These are phyloP conservation scores for Cyphomyrus discorhynchus DNA, from an alignment of 2,113 vertebrate genomes.

Conservation along the genomic window DNA sequence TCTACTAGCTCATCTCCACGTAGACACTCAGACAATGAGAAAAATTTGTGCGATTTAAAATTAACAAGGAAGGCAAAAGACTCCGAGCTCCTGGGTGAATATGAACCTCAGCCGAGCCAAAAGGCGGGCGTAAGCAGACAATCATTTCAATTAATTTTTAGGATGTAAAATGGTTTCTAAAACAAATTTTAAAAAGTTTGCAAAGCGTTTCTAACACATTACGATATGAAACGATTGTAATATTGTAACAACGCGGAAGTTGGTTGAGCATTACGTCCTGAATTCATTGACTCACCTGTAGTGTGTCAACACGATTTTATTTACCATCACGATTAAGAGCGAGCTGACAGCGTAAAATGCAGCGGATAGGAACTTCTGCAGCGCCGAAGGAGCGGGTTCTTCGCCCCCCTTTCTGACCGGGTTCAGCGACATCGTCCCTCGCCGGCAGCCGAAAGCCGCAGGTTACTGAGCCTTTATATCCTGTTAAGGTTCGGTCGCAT, in stretches of 20 bases:
- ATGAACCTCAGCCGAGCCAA: not conserved
- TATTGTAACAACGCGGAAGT: conserved; percentile 7
- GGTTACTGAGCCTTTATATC: not conserved
- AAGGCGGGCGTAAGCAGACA: not conserved
- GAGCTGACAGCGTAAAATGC: conserved; percentile 75
- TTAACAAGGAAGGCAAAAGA: not conserved
- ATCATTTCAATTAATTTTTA: not conserved
- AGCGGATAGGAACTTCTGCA: conserved; percentile 59
- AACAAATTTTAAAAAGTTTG: not conserved
- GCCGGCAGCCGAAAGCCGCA: too few relatives aligned
- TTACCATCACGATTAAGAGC: conserved; percentile 76
- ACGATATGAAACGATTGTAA: not conserved
- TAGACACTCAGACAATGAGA: not conserved
- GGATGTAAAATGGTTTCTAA: not conserved
- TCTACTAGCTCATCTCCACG: not conserved
- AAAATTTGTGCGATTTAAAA: not conserved
- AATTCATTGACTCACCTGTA: conserved; percentile 64
- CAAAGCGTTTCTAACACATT: not conserved
- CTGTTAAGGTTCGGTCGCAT: too few relatives aligned
- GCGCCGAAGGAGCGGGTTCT: conserved; percentile 16
- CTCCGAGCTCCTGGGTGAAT: not conserved
- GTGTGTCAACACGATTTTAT: conserved; percentile 77
- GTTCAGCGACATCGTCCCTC: not conserved
- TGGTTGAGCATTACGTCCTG: not conserved
- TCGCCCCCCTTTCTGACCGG: not conserved